Evolutionary conservation across 1,140 invertebrate genomes (phyloP), one percentile per base, ranked within the genome.

Genomic region (Pteromalus puparum): DNA sequence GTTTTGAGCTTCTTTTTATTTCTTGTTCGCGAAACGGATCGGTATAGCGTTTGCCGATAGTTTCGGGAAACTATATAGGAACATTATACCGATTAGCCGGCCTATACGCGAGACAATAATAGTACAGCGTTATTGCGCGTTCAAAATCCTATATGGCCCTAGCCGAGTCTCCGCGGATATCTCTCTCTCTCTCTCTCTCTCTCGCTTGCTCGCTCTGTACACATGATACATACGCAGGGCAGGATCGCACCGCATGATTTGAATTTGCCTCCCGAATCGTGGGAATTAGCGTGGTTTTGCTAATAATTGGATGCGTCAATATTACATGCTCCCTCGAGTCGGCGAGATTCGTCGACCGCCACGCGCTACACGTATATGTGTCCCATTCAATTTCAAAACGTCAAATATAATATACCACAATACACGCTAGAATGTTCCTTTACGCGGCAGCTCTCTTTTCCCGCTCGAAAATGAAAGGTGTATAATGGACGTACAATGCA

Each of bases 221-320:
- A 18, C 21, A 61, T n/a, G 53, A 61, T n/a, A 21, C 4, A 61
- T 7, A n/a, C 7, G 21, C 18, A n/a, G 53, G 21, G 21, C 7
- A 34, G 38, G 21, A 7, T 7, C 21, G 21, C 18, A 61, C 53
- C 53, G 53, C 53, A 18, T 61, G 53, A n/a, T 61, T 61, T 61
- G 53, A 61, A 61, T 61, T 61, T 61, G 53, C 53, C 53, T n/a
- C 53, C 53, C 21, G 53, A 61, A 61, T 61, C 53, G 53, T 7
- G 53, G 53, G 12, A 61, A 61, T 61, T 61, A 61, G 53, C 53
- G 53, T 61, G 53, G 53, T 61, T 61, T 61, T 61, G 53, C 53
- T 61, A 61, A 61, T 61, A 61, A 61, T 61, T 61, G 53, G 53
- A 61, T 61, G 53, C 53, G 21, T n/a, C 53, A 61, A 61, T 61